Conservation (phyloP, 1,140 invertebrate species). For the Rhopalosiphum maidis region DNA sequence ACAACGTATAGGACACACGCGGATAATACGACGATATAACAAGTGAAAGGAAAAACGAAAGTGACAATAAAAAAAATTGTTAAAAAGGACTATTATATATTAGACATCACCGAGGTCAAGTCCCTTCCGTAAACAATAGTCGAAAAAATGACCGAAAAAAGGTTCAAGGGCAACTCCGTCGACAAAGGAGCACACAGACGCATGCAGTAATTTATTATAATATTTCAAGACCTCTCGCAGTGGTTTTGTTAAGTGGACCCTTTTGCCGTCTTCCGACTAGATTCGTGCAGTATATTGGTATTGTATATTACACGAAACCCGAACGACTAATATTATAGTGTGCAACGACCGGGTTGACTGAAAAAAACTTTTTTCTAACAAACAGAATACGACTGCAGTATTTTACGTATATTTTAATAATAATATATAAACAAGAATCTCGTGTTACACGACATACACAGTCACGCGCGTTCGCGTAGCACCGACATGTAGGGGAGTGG, state of each 20-base stretch:
- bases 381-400: background rate
- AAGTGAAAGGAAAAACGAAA: slow-evolving; percentile 26
- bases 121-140: slow-evolving; percentile 51
- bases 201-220: slow-evolving; percentile 13
- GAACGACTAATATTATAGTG: background rate
- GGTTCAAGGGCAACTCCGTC: background rate
- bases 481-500: background rate
- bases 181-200: slow-evolving; percentile 16
- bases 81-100: slow-evolving; percentile 2
- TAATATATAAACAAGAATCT: background rate
- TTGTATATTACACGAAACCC: background rate
- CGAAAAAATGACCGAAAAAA: slow-evolving; percentile 26
- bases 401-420: background rate
- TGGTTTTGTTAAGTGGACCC: slow-evolving; percentile 26
- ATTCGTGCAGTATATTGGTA: background rate
- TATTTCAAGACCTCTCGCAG: slow-evolving; percentile 25
- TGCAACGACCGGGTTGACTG: background rate
- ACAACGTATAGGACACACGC: background rate
- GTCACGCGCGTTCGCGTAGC: background rate
- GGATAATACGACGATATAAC: background rate
- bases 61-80: slow-evolving; percentile 21
- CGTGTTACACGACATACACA: background rate
- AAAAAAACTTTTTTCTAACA: background rate
- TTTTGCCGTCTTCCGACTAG: slow-evolving; percentile 33
- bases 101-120: background rate